phyloP scores from a whole-genome alignment of 1,140 invertebrate genomes.

The Nymphalis io region DNA sequence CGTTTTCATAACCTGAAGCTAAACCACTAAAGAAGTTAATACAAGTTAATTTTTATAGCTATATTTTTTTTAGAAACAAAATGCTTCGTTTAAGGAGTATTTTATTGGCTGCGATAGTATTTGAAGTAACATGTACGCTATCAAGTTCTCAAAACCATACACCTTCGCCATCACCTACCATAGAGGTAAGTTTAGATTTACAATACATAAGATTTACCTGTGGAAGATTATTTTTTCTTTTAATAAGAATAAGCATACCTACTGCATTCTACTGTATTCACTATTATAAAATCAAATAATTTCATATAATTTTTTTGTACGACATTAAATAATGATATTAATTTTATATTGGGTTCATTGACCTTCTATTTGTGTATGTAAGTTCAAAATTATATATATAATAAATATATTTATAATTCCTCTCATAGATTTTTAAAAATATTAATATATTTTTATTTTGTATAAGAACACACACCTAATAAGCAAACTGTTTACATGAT shows the following conservation, averaged over 20 bases:
- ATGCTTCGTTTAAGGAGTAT: conserved; percentile 61
- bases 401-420: too few relatives aligned
- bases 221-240: background rate
- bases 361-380: too few relatives aligned
- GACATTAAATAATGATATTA: too few relatives aligned
- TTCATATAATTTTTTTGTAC: too few relatives aligned
- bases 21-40: background rate
- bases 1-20: background rate
- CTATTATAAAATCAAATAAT: too few relatives aligned
- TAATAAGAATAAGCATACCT: background rate
- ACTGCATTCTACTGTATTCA: too few relatives aligned
- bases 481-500: too few relatives aligned
- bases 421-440: too few relatives aligned
- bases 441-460: too few relatives aligned
- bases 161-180: conserved; percentile 46
- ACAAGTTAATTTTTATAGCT: background rate
- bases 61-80: conserved; percentile 46
- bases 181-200: conserved; percentile 50
- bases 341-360: too few relatives aligned
- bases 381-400: too few relatives aligned
- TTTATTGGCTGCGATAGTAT: conserved; percentile 47
- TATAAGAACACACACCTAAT: too few relatives aligned
- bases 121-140: conserved; percentile 54
- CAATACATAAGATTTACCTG: background rate
- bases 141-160: conserved; percentile 49